Conservation (phyloP, 2,113 vertebrate genomes). For the Mus pahari region DNA sequence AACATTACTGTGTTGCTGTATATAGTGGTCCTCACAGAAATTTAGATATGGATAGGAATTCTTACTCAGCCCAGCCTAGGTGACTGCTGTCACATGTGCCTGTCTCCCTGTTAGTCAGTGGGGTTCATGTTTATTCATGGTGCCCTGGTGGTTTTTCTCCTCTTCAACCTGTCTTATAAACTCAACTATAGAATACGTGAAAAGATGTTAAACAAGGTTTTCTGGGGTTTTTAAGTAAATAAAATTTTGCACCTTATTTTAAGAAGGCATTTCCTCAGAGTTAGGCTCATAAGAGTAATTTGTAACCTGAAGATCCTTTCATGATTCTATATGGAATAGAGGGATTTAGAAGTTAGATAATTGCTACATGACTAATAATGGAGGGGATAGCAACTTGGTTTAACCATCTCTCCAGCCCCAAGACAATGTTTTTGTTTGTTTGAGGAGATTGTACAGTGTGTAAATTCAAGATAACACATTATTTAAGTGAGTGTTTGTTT, state of each 20-base stretch:
- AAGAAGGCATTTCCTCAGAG: background rate
- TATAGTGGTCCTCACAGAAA: background rate
- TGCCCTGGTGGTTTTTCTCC: background rate
- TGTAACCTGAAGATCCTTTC: background rate
- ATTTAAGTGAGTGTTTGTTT: background rate
- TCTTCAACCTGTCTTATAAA: background rate
- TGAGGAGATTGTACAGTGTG: too few species aligned
- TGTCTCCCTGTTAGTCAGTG: background rate
- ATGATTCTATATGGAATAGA: background rate
- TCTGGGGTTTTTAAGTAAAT: background rate
- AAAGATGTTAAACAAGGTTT: background rate
- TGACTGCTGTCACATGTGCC: background rate
- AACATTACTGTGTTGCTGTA: background rate
- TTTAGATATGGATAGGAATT: background rate
- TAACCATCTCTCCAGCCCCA: background rate
- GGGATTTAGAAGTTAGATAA: background rate
- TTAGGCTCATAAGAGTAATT: background rate
- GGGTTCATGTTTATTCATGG: background rate
- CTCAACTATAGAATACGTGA: background rate
- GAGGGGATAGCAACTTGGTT: background rate
- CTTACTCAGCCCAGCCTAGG: background rate
- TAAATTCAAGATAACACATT: too few species aligned
- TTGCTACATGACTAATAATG: background rate
- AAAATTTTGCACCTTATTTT: background rate
- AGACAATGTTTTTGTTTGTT: too few species aligned